Base-by-base conservation (phyloP, 1,140 invertebrate genomes). In the Drosophila carrolli region DNA sequence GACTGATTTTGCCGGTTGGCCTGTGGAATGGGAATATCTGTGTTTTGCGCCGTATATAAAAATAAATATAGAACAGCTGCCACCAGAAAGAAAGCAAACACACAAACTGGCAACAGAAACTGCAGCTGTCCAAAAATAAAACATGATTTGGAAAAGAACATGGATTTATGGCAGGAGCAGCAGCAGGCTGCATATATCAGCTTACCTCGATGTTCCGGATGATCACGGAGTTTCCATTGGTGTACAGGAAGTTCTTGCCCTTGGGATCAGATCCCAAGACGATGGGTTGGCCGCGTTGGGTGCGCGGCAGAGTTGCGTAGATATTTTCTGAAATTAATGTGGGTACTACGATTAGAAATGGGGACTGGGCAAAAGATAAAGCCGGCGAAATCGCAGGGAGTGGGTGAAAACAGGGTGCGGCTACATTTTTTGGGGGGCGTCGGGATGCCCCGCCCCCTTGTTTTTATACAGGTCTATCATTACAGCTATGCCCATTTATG, bases 201-300 rank as follows among this genome's bases (percentile, higher is more conserved):
- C 93, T 95, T 93, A 98, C 97, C 77, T 98, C 97, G 90, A 99
- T 98, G 93, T 99, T 97, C 66, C 99, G 94, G 85, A 99, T 99
- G 82, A 99, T 98, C 44, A 99, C 98, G 91, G 97, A 98, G 92
- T 99, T 98, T 75, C 98, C 98, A 94, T 99, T 99, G 40, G 97
- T 97, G 92, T 99, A 99, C 19, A 99, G 94, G 92, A 99, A 98
- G 91, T 97, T 99, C 86, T 98, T 98, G 46, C 98, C 98, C 93
- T 99, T 99, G 9, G 98, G 98, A 94, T 99, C 98, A 23, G 96
- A 96, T 57, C 98, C 97, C 55, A 99, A 92, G 43, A 99, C 98
- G 74, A 99, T 95, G 23, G 98, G 97, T 81, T 97, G 96, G 23
- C 98, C 99, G 84, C 98, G 94, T 89, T 96, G 95, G 19, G 99